phyloP scores from a whole-genome alignment of 2,797 vertebrate genomes.

The Triplophysa yarkandensis region DNA sequence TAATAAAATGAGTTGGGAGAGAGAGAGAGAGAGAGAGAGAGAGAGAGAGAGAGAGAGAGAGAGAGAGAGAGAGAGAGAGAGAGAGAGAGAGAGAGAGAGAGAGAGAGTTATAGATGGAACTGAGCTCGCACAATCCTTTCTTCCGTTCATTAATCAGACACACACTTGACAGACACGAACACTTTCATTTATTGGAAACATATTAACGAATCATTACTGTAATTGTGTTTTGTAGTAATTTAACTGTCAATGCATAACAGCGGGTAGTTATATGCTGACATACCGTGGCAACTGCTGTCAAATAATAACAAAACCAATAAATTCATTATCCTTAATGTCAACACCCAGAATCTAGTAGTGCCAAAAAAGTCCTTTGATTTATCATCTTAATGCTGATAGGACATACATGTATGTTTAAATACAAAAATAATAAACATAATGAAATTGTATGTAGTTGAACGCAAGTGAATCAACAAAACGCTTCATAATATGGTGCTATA shows the following conservation, averaged over 20 bases:
- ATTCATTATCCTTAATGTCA: constrained; percentile 34
- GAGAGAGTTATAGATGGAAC: constrained; percentile 37
- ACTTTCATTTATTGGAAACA: constrained; percentile 59
- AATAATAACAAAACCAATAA: constrained; percentile 48
- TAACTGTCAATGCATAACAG: constrained; percentile 48
- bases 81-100: background rate
- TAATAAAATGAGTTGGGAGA: background rate
- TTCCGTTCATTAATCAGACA: constrained; percentile 27
- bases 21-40: background rate
- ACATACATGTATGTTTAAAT: no score
- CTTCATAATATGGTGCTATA: no score
- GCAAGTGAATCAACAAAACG: no score
- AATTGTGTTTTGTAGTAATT: constrained; percentile 60
- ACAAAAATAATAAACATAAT: no score
- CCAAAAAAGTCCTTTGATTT: background rate
- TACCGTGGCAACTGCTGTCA: constrained; percentile 44
- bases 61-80: constrained; percentile 13
- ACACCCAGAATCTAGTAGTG: background rate
- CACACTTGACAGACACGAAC: constrained; percentile 36
- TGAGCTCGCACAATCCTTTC: constrained; percentile 62
- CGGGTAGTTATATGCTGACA: constrained; percentile 53
- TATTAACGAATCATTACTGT: constrained; percentile 58
- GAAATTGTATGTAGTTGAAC: no score
- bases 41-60: constrained; percentile 8
- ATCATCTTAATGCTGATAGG: no score